Percentiles rank a stretch among this genome's conserved stretches.
Conservation (phyloP, 2,888 invertebrate genomes). For the Pristionchus arcanus region DNA sequence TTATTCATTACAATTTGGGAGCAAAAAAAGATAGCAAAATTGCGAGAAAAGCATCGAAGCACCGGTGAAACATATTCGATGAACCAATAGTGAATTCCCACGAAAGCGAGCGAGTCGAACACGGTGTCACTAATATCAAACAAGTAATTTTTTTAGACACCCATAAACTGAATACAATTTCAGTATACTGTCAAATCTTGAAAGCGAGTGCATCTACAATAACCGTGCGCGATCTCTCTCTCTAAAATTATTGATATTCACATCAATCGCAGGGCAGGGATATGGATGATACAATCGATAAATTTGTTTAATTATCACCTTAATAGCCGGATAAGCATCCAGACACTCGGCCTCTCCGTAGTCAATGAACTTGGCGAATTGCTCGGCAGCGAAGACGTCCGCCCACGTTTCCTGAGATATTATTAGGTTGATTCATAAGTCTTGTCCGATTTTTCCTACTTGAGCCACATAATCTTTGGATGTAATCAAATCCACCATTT, state of each 20-base stretch:
- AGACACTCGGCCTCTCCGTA: slow-evolving; percentile 72
- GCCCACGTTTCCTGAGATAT: slow-evolving; percentile 72
- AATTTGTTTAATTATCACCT: slow-evolving; percentile 44
- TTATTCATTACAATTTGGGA: not conserved
- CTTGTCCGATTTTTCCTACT: too few relatives aligned
- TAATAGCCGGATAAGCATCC: slow-evolving; percentile 74
- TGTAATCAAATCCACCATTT: too few relatives aligned
- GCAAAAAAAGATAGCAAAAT: not conserved
- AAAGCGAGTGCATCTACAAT: too few relatives aligned
- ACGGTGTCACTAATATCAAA: too few relatives aligned
- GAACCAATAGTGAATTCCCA: not conserved
- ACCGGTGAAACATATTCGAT: not conserved
- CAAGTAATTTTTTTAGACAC: too few relatives aligned
- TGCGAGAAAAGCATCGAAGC: not conserved
- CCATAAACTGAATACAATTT: too few relatives aligned
- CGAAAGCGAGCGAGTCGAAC: not conserved
- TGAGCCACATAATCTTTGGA: too few relatives aligned
- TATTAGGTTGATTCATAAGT: not conserved
- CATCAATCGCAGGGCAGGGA: too few relatives aligned
- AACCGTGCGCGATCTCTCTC: too few relatives aligned
- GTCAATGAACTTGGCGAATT: slow-evolving; percentile 70
- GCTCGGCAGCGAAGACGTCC: slow-evolving; percentile 75
- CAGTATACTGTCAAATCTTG: too few relatives aligned
- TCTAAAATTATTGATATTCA: too few relatives aligned
- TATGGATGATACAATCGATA: too few relatives aligned